These are phyloP conservation scores for Megalops cyprinoides DNA, from an alignment of 2,797 vertebrate genomes.

Conservation along the genomic window DNA sequence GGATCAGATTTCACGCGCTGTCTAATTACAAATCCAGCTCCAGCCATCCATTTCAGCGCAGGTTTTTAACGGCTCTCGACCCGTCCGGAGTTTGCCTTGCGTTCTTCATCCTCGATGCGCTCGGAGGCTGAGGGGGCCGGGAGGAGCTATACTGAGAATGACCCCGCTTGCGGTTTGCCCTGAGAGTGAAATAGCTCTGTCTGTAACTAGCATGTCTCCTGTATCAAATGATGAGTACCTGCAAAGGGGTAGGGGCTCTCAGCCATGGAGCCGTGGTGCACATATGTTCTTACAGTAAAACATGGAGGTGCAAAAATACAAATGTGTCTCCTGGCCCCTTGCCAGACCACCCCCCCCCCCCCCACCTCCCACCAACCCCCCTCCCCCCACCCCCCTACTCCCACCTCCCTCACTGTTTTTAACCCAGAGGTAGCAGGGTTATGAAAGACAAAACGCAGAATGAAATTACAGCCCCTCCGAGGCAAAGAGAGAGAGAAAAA, in stretches of 20 bases:
- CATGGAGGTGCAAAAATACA: constrained; percentile 33
- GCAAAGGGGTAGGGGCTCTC: neutral
- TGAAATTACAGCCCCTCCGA: neutral
- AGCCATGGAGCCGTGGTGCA: neutral
- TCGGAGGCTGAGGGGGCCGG: constrained; percentile 25
- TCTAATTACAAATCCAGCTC: constrained; percentile 42
- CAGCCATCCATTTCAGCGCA: constrained; percentile 37
- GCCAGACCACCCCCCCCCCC: neutral
- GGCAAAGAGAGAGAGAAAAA: neutral
- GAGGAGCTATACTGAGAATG: neutral
- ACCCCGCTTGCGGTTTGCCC: neutral
- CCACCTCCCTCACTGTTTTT: constrained; percentile 11
- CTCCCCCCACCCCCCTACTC: neutral
- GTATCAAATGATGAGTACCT: neutral
- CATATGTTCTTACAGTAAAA: constrained; percentile 1
- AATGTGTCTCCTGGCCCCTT: constrained; percentile 26
- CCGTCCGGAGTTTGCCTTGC: constrained; percentile 44
- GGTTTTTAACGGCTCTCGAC: constrained; percentile 41
- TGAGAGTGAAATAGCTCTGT: neutral
- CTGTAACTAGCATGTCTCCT: constrained; percentile 8
- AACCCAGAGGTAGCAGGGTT: neutral
- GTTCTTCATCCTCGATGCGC: constrained; percentile 44
- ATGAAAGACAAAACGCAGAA: constrained; percentile 13
- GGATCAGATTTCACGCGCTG: constrained; percentile 31
- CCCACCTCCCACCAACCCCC: neutral